phyloP scores from a whole-genome alignment of 2,888 invertebrate genomes.

The Phorcus lineatus region DNA sequence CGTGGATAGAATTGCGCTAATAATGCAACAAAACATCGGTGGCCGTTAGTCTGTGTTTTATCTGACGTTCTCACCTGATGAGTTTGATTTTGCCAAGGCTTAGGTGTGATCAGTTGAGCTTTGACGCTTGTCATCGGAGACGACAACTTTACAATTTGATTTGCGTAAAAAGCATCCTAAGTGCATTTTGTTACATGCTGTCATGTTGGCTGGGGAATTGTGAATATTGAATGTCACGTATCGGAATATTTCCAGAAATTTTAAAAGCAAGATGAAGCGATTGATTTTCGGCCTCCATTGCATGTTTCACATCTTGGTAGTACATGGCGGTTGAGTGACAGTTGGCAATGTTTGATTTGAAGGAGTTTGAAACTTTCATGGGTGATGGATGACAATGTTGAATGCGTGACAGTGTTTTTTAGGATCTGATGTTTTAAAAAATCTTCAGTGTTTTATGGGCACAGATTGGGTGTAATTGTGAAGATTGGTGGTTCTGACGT shows the following conservation, averaged over 20 bases:
- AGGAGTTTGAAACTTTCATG: too few species aligned
- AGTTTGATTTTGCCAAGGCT: background rate
- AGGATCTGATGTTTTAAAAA: too few species aligned
- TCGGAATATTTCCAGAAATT: background rate
- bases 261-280: background rate
- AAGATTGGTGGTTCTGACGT: too few species aligned
- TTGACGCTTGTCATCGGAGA: background rate
- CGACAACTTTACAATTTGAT: background rate
- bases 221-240: background rate
- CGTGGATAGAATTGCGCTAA: background rate
- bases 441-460: too few species aligned
- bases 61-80: constrained; percentile 6
- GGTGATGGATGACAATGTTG: too few species aligned
- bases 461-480: too few species aligned
- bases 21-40: background rate
- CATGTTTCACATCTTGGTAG: background rate
- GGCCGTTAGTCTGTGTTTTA: background rate
- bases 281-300: background rate
- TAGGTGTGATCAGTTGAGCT: background rate
- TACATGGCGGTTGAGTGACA: too few species aligned
- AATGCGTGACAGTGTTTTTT: too few species aligned
- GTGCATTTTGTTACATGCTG: background rate
- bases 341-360: too few species aligned
- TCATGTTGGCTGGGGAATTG: background rate
- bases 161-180: constrained; percentile 9